These are phyloP conservation scores for Cherax quadricarinatus DNA, from an alignment of 1,140 invertebrate species.

Conservation along the genomic window DNA sequence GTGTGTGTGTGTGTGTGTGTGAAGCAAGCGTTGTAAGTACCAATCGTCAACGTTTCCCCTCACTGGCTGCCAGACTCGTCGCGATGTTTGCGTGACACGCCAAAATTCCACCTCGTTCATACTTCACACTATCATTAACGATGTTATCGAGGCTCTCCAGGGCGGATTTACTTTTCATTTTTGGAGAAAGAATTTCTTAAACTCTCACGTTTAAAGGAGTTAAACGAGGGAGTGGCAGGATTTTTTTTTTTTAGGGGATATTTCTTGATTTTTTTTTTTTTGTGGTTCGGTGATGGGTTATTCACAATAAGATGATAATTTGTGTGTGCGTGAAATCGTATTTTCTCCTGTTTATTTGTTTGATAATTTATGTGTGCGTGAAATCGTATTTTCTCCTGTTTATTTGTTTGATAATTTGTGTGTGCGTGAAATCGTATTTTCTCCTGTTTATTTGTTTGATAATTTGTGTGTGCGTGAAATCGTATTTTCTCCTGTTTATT, in stretches of 20 bases:
- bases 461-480: neutral
- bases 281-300: neutral
- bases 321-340: neutral
- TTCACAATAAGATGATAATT: neutral
- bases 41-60: neutral
- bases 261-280: slow-evolving; percentile 2
- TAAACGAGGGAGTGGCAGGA: neutral
- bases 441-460: neutral
- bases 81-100: slow-evolving; percentile 35
- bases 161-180: slow-evolving; percentile 52
- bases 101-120: slow-evolving; percentile 15
- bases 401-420: too few species aligned
- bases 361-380: too few species aligned
- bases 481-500: too few species aligned
- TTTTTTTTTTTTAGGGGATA: too few species aligned
- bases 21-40: too few species aligned
- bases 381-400: too few species aligned
- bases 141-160: slow-evolving; percentile 51
- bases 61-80: neutral
- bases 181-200: slow-evolving; percentile 40
- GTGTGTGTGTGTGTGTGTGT: too few species aligned
- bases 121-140: slow-evolving; percentile 48
- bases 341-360: too few species aligned
- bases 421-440: neutral
- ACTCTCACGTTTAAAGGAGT: slow-evolving; percentile 41